Percentiles rank a stretch among this genome's conserved stretches.
phyloP scores from a whole-genome alignment of 2,888 invertebrate species.

The Pteria penguin region DNA sequence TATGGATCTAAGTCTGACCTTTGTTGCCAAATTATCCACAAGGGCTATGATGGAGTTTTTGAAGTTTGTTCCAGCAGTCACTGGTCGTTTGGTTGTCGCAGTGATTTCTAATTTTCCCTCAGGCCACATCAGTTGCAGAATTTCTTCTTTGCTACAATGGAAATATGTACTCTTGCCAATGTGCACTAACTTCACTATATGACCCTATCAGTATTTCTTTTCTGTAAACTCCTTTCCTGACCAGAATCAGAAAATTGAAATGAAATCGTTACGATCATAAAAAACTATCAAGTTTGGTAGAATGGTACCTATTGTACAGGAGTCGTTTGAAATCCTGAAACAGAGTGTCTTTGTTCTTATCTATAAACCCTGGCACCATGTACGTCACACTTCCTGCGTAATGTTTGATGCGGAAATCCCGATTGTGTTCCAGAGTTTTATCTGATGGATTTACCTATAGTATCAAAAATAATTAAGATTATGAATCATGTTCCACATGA shows the following conservation, averaged over 20 bases:
- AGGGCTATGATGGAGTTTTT: constrained; percentile 96
- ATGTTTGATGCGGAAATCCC: constrained; percentile 85
- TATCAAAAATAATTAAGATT: too few relatives aligned
- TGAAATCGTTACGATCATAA: too few relatives aligned
- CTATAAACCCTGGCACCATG: constrained; percentile 93
- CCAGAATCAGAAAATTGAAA: too few relatives aligned
- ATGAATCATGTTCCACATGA: too few relatives aligned
- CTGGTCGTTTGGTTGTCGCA: constrained; percentile 95
- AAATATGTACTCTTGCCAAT: too few relatives aligned
- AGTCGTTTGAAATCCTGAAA: constrained; percentile 98
- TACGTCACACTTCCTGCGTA: constrained; percentile 99
- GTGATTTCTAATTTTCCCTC: constrained; percentile 95
- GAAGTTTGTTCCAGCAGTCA: constrained; percentile 96
- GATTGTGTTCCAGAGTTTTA: constrained; percentile 81
- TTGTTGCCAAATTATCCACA: constrained; percentile 91
- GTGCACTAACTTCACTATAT: too few relatives aligned
- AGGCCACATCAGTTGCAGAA: constrained; percentile 95
- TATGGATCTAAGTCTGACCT: too few relatives aligned
- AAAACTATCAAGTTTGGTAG: too few relatives aligned
- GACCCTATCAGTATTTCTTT: too few relatives aligned
- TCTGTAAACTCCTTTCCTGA: too few relatives aligned
- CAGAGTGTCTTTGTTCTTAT: constrained; percentile 97
- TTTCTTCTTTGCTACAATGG: constrained; percentile 85
- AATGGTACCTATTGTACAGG: constrained; percentile 86
- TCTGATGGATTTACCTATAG: constrained; percentile 79